Percentiles rank a stretch among this genome's conserved stretches.
These are phyloP conservation scores for Chaetogeoica ovagalla DNA, from an alignment of 2,888 invertebrate species.

Conservation along the genomic window DNA sequence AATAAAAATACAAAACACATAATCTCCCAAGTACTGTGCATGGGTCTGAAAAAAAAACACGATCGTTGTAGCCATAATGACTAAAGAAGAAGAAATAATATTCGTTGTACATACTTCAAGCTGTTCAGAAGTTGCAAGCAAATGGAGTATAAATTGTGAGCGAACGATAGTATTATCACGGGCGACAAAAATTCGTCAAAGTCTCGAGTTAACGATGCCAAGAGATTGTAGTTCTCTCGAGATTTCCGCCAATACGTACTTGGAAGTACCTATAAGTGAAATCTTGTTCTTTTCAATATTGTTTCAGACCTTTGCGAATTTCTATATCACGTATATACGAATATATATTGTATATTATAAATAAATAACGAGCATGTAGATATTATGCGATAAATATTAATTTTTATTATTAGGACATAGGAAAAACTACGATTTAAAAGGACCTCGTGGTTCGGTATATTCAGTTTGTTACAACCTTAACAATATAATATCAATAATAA, in stretches of 20 bases:
- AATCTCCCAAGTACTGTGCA: constrained; percentile 54
- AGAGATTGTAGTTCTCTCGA: constrained; percentile 57
- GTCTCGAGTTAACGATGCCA: constrained; percentile 57
- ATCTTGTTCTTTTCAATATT: too few relatives aligned
- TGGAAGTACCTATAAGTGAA: constrained; percentile 55
- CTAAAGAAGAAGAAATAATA: neutral
- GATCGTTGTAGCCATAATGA: too few relatives aligned
- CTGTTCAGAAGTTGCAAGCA: constrained; percentile 57
- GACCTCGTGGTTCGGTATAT: too few relatives aligned
- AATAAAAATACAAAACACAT: constrained; percentile 71
- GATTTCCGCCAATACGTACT: constrained; percentile 56
- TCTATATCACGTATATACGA: too few relatives aligned
- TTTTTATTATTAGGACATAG: too few relatives aligned
- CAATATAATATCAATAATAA: too few relatives aligned
- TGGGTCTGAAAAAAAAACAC: constrained; percentile 54
- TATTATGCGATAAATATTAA: too few relatives aligned
- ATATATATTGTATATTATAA: too few relatives aligned
- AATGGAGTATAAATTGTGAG: constrained; percentile 58
- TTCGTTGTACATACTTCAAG: constrained; percentile 56
- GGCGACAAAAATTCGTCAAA: constrained; percentile 57
- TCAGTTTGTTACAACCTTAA: too few relatives aligned
- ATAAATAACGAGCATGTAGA: too few relatives aligned
- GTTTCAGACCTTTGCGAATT: too few relatives aligned
- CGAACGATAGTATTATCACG: constrained; percentile 57
- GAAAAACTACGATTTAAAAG: too few relatives aligned